Percentiles rank a stretch among this genome's conserved stretches.
These are phyloP conservation scores for Phalacrocorax carbo DNA, from an alignment of 2,113 vertebrate species.

Conservation along the genomic window DNA sequence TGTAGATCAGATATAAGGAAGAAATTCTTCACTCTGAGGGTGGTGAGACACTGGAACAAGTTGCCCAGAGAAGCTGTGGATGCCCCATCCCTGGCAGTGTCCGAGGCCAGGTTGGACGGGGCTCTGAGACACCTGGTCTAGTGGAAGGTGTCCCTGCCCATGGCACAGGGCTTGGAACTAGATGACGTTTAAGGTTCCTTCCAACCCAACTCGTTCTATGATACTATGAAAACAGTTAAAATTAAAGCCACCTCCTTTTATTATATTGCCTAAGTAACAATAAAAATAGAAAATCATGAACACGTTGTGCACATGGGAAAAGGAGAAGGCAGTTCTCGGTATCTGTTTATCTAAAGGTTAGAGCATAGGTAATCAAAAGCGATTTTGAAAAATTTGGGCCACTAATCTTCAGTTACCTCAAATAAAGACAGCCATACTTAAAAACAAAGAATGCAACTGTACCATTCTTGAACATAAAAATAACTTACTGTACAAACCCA, in stretches of 20 bases:
- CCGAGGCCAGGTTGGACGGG: not conserved
- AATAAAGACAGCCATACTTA: constrained; percentile 54
- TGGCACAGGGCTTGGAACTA: not conserved
- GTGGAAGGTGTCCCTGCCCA: not conserved
- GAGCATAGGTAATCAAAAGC: constrained; percentile 57
- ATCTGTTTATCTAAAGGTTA: constrained; percentile 50
- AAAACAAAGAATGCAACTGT: constrained; percentile 21
- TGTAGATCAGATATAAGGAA: not conserved
- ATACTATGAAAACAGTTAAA: constrained; percentile 51
- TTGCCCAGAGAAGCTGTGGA: not conserved
- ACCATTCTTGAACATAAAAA: constrained; percentile 4
- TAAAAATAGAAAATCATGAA: constrained; percentile 50
- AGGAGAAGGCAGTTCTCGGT: constrained; percentile 20
- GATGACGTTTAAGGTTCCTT: not conserved
- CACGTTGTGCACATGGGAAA: constrained; percentile 15
- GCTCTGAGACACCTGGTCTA: not conserved
- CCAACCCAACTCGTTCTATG: not conserved
- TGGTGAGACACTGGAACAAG: not conserved
- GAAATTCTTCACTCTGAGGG: not conserved
- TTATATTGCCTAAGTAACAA: constrained; percentile 62
- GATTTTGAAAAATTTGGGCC: constrained; percentile 65
- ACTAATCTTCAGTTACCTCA: constrained; percentile 60
- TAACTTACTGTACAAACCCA: not conserved
- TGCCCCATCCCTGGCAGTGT: not conserved
- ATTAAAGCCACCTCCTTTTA: constrained; percentile 50